Percentiles rank a stretch among this genome's conserved stretches.
phyloP scores from a whole-genome alignment of 2,888 invertebrate genomes.

The Phyllotreta striolata region DNA sequence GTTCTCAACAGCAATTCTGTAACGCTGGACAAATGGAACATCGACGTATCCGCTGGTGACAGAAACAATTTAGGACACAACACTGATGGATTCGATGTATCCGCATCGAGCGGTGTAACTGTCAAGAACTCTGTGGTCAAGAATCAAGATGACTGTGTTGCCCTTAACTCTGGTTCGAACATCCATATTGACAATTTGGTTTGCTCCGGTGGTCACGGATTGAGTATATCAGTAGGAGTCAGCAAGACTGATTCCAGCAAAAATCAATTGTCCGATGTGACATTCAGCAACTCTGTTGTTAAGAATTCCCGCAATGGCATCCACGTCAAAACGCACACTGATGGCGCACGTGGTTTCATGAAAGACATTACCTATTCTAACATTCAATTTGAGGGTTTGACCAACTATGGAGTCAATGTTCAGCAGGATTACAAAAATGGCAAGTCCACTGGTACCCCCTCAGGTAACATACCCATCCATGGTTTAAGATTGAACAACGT shows the following conservation, averaged over 20 bases:
- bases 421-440: conserved; percentile 43
- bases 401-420: conserved; percentile 41
- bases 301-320: conserved; percentile 43
- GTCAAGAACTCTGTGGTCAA: conserved; percentile 40
- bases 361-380: conserved; percentile 40
- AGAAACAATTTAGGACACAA: conserved; percentile 33
- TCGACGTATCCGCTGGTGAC: conserved; percentile 39
- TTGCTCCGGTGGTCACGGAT: conserved; percentile 45
- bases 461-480: conserved; percentile 42
- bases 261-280: conserved; percentile 40
- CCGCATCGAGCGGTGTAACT: conserved; percentile 29
- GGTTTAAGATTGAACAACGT: neutral
- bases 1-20: conserved; percentile 27
- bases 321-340: conserved; percentile 43
- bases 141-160: conserved; percentile 46
- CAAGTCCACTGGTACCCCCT: conserved; percentile 33
- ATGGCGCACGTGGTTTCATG: conserved; percentile 39
- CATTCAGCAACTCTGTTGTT: conserved; percentile 38
- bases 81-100: conserved; percentile 42
- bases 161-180: conserved; percentile 41
- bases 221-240: conserved; percentile 44
- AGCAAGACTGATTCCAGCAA: conserved; percentile 31
- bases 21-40: conserved; percentile 31
- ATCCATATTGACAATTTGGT: conserved; percentile 34
- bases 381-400: conserved; percentile 40